Conservation (phyloP, 1,140 invertebrate species). For the Pseudomyrmex sp. region DNA sequence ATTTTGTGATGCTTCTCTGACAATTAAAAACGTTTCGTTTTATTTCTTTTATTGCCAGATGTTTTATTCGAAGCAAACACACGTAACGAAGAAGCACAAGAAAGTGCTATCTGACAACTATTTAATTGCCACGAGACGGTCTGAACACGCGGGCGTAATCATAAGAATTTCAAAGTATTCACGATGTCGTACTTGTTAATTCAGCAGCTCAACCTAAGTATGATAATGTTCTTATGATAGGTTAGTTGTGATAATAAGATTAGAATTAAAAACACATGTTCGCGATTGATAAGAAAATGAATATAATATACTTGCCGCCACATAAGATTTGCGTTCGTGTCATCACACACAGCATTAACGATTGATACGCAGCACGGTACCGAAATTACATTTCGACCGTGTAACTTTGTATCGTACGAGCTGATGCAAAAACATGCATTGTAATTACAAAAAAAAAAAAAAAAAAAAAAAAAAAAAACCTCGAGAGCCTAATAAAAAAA, state of each 20-base stretch:
- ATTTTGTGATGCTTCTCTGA: not conserved
- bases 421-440: conserved; percentile 2
- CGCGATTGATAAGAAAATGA: conserved; percentile 33
- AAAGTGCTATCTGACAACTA: conserved; percentile 8
- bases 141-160: conserved; percentile 65
- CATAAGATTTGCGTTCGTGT: conserved; percentile 35
- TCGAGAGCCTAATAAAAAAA: conserved; percentile 17
- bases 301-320: conserved; percentile 38
- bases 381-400: conserved; percentile 34
- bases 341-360: not conserved
- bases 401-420: conserved; percentile 29
- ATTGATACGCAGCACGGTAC: not conserved
- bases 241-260: conserved; percentile 64
- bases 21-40: no score
- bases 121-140: conserved; percentile 27
- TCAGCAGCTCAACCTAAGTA: conserved; percentile 69
- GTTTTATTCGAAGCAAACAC: no score
- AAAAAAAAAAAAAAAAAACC: not conserved
- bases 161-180: conserved; percentile 64
- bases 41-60: no score
- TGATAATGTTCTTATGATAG: conserved; percentile 69
- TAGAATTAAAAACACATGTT: conserved; percentile 50
- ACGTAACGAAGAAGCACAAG: no score
- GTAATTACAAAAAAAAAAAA: not conserved
- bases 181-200: conserved; percentile 64